phyloP scores from a whole-genome alignment of 35 echinoderm and acorn worm genomes.

The Apostichopus parvimensis region DNA sequence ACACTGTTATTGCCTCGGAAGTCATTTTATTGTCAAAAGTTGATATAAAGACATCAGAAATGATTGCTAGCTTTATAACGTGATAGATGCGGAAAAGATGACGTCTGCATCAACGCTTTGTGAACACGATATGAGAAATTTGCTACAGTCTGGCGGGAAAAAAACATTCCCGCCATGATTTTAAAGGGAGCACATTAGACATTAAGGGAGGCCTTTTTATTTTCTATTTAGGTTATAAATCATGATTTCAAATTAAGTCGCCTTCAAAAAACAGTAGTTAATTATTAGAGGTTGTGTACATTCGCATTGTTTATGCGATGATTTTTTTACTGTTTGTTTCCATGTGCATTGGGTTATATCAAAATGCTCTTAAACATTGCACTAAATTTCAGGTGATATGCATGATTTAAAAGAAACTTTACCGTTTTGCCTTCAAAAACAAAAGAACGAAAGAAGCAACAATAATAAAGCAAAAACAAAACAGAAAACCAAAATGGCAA shows the following conservation, averaged over 20 bases:
- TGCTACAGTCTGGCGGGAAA: conserved; percentile 4
- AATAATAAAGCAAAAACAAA: no score
- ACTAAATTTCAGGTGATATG: not conserved
- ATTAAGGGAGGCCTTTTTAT: not conserved
- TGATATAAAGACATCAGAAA: conserved; percentile 44
- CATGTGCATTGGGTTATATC: not conserved
- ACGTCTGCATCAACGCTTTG: conserved; percentile 15
- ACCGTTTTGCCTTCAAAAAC: not conserved
- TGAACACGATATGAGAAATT: conserved; percentile 41
- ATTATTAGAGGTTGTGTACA: conserved; percentile 35
- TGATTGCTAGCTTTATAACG: conserved; percentile 29
- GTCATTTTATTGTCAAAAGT: conserved; percentile 14
- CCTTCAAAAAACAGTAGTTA: conserved; percentile 44
- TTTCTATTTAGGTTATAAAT: conserved; percentile 22
- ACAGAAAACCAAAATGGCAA: no score
- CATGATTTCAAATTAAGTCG: conserved; percentile 38
- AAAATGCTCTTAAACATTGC: conserved; percentile 38
- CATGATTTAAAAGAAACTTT: not conserved
- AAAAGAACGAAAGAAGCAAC: not conserved
- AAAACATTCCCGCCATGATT: not conserved
- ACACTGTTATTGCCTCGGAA: conserved; percentile 34
- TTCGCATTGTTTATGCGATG: conserved; percentile 27
- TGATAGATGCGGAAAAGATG: conserved; percentile 24
- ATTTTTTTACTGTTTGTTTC: conserved; percentile 29
- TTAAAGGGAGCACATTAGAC: conserved; percentile 14